Evolutionary conservation across 2,113 vertebrate genomes (phyloP), one percentile per base, ranked within the genome.

Genomic region (Zosterops hypoxanthus): DNA sequence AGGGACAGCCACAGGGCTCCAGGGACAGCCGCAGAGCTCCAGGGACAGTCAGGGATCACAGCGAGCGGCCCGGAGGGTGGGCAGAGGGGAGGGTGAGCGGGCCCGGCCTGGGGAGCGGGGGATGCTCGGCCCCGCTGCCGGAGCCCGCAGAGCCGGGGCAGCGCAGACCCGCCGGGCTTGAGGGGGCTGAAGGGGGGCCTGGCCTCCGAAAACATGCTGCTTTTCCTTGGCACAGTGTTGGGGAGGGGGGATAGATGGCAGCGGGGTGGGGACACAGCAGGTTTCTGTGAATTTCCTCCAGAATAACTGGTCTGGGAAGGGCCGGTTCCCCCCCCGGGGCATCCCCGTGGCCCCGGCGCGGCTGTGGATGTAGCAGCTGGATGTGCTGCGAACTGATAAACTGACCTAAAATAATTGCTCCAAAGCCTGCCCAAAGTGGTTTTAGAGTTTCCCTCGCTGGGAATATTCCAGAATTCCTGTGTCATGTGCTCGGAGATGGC

Each of bases 271-370:
- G 13, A 33, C 16, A 2, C 11, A 0, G 16, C 24, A 6, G 13
- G 2, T 36, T 14, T 5, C 13, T 0, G 0, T 34, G 15, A 3
- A 46, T 15, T 2, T 0, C 6, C 0, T 0, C 14, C 2, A 0
- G 3, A 46, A 10, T 10, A 2, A 11, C 5, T 1, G 15, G 16
- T 5, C 2, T 9, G 44, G 42, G 56, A 4, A 21, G 16, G 50
- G 66, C 14, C 16, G 34, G 49, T 5, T 33, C 4, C 3, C 12
- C 15, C 22, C 10, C 4, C 1, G 50, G 21, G 26, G 34, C 42
- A 0, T 4, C 8, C 15, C 41, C 41, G 26, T 23, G 5, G 16
- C 34, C 23, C 31, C 36, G 9, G 24, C 39, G 18, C 3, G 42
- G 76, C 64, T 2, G 52, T 4, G 61, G 21, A 2, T 33, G 39